Conservation (phyloP, 2,888 invertebrate genomes). For the Zaprionus bogoriensis region DNA sequence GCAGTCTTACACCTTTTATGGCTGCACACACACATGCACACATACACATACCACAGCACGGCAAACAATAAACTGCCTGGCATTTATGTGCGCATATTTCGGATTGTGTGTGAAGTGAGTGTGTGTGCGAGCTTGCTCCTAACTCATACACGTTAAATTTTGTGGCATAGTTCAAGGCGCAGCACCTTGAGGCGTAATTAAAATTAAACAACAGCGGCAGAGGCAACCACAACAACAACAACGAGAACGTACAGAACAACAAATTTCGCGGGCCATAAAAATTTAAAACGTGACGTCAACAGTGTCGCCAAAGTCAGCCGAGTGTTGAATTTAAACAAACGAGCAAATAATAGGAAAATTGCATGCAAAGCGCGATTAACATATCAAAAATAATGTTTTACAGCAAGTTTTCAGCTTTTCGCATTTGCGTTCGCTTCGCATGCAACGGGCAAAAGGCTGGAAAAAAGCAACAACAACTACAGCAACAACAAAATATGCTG, state of each 20-base stretch:
- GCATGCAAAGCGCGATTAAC: constrained; percentile 73
- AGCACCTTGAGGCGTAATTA: constrained; percentile 25
- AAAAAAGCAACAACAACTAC: neutral
- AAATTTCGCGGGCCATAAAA: neutral
- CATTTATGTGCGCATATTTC: constrained; percentile 73
- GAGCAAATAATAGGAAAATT: constrained; percentile 75
- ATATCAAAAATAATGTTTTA: constrained; percentile 71
- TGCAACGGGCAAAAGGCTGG: constrained; percentile 11
- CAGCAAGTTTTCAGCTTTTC: constrained; percentile 59
- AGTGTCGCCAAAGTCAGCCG: constrained; percentile 12
- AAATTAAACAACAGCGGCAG: constrained; percentile 50
- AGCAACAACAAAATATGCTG: too few species aligned
- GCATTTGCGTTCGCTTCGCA: constrained; percentile 42
- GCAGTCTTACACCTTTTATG: constrained; percentile 71
- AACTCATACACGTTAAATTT: constrained; percentile 43
- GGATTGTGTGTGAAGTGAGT: constrained; percentile 50
- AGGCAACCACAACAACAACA: neutral
- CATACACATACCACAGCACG: constrained; percentile 25
- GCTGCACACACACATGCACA: constrained; percentile 26
- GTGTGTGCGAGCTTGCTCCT: constrained; percentile 4
- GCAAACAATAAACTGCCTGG: constrained; percentile 68
- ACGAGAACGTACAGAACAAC: too few species aligned
- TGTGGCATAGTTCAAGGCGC: constrained; percentile 47
- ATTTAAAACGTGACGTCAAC: constrained; percentile 1
- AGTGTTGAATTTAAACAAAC: constrained; percentile 57